Evolutionary conservation across 2,113 vertebrate species (phyloP).

Genomic region (Saccopteryx leptura): DNA sequence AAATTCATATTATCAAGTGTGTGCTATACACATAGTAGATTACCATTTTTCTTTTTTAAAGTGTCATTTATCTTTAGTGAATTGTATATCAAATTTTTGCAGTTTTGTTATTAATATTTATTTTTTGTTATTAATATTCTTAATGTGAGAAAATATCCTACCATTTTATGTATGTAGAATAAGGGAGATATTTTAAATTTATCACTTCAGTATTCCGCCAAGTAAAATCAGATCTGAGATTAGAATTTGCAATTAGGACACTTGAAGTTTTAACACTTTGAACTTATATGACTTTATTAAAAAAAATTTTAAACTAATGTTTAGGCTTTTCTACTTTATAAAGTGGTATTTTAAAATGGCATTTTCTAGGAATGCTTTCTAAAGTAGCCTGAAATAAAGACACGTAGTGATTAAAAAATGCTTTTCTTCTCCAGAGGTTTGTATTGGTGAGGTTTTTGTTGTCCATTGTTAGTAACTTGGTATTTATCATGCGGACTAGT

Average conservation of each 20-base stretch:
- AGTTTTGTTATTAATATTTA: neutral
- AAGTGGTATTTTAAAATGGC: neutral
- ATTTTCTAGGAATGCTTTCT: conserved; percentile 19
- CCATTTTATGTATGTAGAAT: neutral
- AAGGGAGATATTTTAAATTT: conserved; percentile 23
- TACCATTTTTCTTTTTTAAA: neutral
- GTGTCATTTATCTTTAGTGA: neutral
- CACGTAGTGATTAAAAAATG: conserved; percentile 10
- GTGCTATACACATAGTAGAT: neutral
- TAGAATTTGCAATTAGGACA: conserved; percentile 31
- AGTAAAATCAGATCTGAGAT: neutral
- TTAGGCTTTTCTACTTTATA: neutral
- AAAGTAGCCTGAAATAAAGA: conserved; percentile 12
- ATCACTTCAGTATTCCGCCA: neutral
- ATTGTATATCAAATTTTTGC: neutral
- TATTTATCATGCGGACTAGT: neutral
- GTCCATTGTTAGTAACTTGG: neutral
- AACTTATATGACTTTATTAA: neutral
- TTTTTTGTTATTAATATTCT: conserved; percentile 44
- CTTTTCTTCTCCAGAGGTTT: neutral
- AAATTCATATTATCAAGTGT: neutral
- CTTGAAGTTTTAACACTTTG: neutral
- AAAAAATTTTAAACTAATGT: neutral
- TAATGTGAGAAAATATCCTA: neutral
- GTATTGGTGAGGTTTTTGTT: neutral